A percentile compares a stretch with the other conserved stretches of the same genome.
Evolutionary conservation across 2,888 invertebrate genomes (phyloP).

Genomic region (Peribatodes rhomboidaria): DNA sequence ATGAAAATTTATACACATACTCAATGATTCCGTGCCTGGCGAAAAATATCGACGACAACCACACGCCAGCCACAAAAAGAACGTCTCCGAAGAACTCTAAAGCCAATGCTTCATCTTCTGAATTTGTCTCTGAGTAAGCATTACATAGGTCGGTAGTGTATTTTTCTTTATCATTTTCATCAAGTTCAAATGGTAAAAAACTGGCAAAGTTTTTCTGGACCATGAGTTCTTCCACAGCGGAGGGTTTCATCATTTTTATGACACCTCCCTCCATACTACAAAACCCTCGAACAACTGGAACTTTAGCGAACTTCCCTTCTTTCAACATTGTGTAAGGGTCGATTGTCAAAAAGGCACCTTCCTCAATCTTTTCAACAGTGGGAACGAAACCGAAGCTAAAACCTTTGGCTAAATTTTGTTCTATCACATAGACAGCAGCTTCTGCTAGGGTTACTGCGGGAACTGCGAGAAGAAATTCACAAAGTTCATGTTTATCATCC

Average conservation of each 20-base stretch:
- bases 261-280: slow-evolving; percentile 77
- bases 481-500: slow-evolving; percentile 50
- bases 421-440: slow-evolving; percentile 45
- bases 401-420: slow-evolving; percentile 46
- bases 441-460: slow-evolving; percentile 48
- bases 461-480: slow-evolving; percentile 51
- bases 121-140: slow-evolving; percentile 44
- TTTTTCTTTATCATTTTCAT: slow-evolving; percentile 42
- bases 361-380: slow-evolving; percentile 64
- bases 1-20: slow-evolving; percentile 62
- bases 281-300: slow-evolving; percentile 81
- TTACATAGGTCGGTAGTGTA: slow-evolving; percentile 46
- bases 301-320: slow-evolving; percentile 64
- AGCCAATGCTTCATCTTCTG: slow-evolving; percentile 49
- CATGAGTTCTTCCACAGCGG: slow-evolving; percentile 50
- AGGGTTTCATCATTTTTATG: slow-evolving; percentile 55
- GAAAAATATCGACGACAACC: slow-evolving; percentile 52
- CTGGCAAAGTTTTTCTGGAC: slow-evolving; percentile 54
- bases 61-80: slow-evolving; percentile 61
- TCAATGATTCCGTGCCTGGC: slow-evolving; percentile 51
- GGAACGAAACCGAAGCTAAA: slow-evolving; percentile 65
- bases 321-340: slow-evolving; percentile 72
- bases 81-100: slow-evolving; percentile 65
- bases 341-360: slow-evolving; percentile 56
- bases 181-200: slow-evolving; percentile 51